Base-by-base conservation (phyloP, 2,888 invertebrate species). In the Leuctra nigra region DNA sequence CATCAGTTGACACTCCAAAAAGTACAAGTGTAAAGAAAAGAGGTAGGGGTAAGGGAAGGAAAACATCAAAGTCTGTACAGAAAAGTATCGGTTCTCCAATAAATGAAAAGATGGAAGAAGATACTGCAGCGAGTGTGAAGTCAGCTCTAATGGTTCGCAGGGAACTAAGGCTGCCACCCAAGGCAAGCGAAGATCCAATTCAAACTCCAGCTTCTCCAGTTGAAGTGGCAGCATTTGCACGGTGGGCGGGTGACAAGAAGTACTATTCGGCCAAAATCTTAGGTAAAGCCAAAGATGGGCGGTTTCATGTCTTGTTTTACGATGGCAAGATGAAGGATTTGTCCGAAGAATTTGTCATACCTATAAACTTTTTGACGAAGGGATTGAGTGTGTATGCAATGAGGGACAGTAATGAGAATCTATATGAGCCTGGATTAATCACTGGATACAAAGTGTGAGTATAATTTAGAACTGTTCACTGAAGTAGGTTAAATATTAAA, bases 221-320 rank as follows among this genome's bases (percentile, higher is more conserved):
- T n/a, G n/a, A n/a, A n/a, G n/a, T n/a, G n/a, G 16, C 47, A 23
- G 83, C 83, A 0, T 73, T 84, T 62, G 84, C 84, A 0, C 81
- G 81, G 67, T 84, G 84, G 84, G 78, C 80, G 0, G 20, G 11
- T 13, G 83, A 84, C 65, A 82, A 79, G 64, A 77, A 80, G 59
- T 84, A 82, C 63, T 85, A 84, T 63, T 81, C 83, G 0, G 84
- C 83, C 0, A 77, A 71, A 66, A 78, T 84, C 0, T 68, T 74
- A 9, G 78, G 77, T 62, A 78, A 78, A 48, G 75, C 77, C 0
- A 76, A 80, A 52, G 64, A 65, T 57, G 77, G 77, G 23, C 83
- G 83, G 64, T 83, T 79, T 68, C 71, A 78, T 61, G 80, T 84
- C 33, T 70, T 78, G 67, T 84, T 84, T 62, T 81, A 82, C 54